Percentiles rank a stretch among this genome's conserved stretches.
Evolutionary conservation across 2,888 invertebrate genomes (phyloP).

Genomic region (Rosalia funebris): DNA sequence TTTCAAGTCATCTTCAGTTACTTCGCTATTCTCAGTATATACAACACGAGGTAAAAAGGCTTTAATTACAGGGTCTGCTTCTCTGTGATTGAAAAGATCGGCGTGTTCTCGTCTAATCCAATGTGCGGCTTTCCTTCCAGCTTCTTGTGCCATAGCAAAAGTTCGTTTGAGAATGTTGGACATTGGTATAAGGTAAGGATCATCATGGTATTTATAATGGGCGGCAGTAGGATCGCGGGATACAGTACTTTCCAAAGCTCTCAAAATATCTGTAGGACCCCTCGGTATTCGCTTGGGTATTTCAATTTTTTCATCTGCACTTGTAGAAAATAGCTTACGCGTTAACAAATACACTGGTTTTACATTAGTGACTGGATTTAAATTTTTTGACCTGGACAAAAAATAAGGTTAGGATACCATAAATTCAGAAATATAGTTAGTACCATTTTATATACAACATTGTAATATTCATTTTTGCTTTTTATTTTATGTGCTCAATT

Average conservation of each 20-base stretch:
- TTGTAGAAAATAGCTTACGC: conserved; percentile 27
- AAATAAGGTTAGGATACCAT: too few species aligned
- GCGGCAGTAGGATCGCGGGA: conserved; percentile 85
- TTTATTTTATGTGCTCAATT: too few species aligned
- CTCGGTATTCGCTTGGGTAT: conserved; percentile 79
- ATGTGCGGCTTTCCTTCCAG: conserved; percentile 86
- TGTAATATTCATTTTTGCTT: too few species aligned
- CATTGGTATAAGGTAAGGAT: conserved; percentile 84
- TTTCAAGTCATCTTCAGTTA: conserved; percentile 74
- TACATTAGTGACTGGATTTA: too few species aligned
- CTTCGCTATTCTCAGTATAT: conserved; percentile 77
- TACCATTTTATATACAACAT: too few species aligned
- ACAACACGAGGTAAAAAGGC: conserved; percentile 75
- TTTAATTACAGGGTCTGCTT: conserved; percentile 73
- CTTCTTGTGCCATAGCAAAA: conserved; percentile 84
- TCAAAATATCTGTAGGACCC: conserved; percentile 83
- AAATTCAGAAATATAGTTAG: too few species aligned
- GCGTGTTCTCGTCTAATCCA: conserved; percentile 83
- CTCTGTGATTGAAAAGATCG: conserved; percentile 72
- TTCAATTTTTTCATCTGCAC: conserved; percentile 63
- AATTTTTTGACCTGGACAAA: too few species aligned
- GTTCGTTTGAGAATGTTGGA: conserved; percentile 76
- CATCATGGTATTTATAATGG: conserved; percentile 91
- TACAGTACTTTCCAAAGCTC: conserved; percentile 79
- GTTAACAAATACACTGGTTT: not conserved